Base-by-base conservation (phyloP, 2,888 invertebrate species). In the Lepidonotus clava region DNA sequence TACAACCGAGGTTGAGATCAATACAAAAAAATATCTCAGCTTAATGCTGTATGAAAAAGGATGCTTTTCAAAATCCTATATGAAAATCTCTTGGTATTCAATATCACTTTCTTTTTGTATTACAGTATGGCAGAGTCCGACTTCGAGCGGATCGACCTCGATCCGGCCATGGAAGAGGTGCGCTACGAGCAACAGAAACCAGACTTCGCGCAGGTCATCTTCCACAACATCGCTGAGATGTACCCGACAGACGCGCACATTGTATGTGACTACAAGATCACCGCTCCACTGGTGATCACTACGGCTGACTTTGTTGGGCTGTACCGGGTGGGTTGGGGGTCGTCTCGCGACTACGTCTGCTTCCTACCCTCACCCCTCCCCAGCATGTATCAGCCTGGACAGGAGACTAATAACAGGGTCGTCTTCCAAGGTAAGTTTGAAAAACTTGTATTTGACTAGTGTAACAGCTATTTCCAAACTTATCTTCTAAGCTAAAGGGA, bases 261-360 rank as follows among this genome's bases (percentile, higher is more conserved):
- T 18, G 91, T 92, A 24, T 92, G 93, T 85, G 46, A 84, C 14
- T 94, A 92, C 89, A 92, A 91, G 1, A 88, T 94, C 77, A 93
- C 91, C 1, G 80, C 90, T 5, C 89, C 90, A 40, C 90, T 93
- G 0, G 88, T 90, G 24, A 90, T 92, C 21, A 90, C 90, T 6
- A 88, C 87, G 5, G 85, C 91, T 21, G 93, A 94, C 89, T 93
- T 92, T 92, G 90, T 94, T n/a, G 94, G 92, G 0, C 88, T 94
- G 56, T 94, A 92, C 89, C 92, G 91, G 88, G 94, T 90, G n/a
- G 93, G 93, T 14, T 93, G 93, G 93, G 91, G 91, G 88, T 90
- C 90, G 0, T 86, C 89, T 0, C 87, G 88, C 18, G 92, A 93
- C 71, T 92, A 92, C 85, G 83, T 91, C 38, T 92, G 91, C 89